Evolutionary conservation across 2,888 invertebrate genomes (phyloP), one percentile per base, ranked within the genome.

Genomic region (Trachelus iudaicus): DNA sequence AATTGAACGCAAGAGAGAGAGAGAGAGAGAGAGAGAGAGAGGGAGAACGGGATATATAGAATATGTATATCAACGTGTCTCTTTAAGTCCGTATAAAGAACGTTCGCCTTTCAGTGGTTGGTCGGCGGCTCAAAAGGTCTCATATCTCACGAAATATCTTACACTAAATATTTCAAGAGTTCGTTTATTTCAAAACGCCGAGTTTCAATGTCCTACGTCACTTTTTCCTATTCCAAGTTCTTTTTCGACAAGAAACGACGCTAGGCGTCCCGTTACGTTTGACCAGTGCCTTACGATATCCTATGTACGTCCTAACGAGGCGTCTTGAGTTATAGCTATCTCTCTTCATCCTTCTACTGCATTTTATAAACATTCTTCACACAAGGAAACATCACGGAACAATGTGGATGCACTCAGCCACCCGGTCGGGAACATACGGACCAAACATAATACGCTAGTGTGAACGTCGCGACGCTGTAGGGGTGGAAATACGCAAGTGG

Each of bases 401-500:
- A 56, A 56, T 56, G 56, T 56, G 56, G 56, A 56, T 56, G 23
- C 56, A 56, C 56, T 56, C 56, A 56, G 56, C 56, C 56, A 56
- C 23, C 56, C 56, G 56, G 56, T 15, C 56, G 56, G 56, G 56
- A 56, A 9, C 56, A 56, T 56, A 56, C 9, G 56, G 15, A 23
- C 23, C 56, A 23, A 56, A 56, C 56, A 23, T 15, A 40, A 15
- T 40, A 6, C 40, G 23, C 9, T 56, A 9, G 56, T 23, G 23
- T 56, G 56, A 56, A 23, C 56, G 56, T 56, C 56, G 56, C 23
- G 56, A 56, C 56, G 56, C 23, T 9, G 56, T 9, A 23, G 34
- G 74, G 34, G 74, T 30, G 23, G 23, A 74, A 15, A 34, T 23
- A 30, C 74, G 34, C 74, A 35, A 74, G 74, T 74, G 74, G 74